Conservation (phyloP, 1,140 invertebrate genomes). For the Sinonovacula constricta region DNA sequence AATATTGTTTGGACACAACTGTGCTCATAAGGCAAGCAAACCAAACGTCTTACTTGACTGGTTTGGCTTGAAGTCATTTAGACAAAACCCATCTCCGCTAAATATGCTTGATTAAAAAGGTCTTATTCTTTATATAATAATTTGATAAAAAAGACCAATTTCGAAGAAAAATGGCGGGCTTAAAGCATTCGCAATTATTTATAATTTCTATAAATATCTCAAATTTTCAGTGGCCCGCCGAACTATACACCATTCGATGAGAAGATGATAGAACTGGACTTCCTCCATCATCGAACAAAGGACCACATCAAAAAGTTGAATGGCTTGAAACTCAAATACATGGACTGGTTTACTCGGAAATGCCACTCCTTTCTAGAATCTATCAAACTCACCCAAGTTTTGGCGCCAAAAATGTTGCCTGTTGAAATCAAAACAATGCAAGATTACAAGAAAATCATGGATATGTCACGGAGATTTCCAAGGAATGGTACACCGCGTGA, state of each 20-base stretch:
- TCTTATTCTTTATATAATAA: too few species aligned
- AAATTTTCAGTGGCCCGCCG: slow-evolving; percentile 40
- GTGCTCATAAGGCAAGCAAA: too few species aligned
- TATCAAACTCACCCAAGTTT: slow-evolving; percentile 60
- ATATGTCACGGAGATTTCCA: slow-evolving; percentile 51
- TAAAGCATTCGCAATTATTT: too few species aligned
- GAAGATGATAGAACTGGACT: slow-evolving; percentile 61
- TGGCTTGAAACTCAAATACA: slow-evolving; percentile 56
- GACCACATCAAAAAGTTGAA: slow-evolving; percentile 60
- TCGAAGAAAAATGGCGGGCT: too few species aligned
- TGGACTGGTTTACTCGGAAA: slow-evolving; percentile 65
- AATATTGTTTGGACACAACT: too few species aligned
- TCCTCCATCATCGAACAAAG: slow-evolving; percentile 55
- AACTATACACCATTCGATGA: slow-evolving; percentile 56
- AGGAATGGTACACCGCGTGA: slow-evolving; percentile 52
- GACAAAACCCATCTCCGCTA: too few species aligned
- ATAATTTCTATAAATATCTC: too few species aligned
- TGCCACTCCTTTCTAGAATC: slow-evolving; percentile 59
- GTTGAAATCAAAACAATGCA: slow-evolving; percentile 48
- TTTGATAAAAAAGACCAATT: too few species aligned
- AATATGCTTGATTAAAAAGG: too few species aligned
- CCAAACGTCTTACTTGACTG: too few species aligned
- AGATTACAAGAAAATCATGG: slow-evolving; percentile 54
- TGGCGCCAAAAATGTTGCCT: slow-evolving; percentile 51
- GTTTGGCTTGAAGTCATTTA: too few species aligned